Base-by-base conservation (phyloP, 2,113 vertebrate species). In the Urocynchramus pylzowi region DNA sequence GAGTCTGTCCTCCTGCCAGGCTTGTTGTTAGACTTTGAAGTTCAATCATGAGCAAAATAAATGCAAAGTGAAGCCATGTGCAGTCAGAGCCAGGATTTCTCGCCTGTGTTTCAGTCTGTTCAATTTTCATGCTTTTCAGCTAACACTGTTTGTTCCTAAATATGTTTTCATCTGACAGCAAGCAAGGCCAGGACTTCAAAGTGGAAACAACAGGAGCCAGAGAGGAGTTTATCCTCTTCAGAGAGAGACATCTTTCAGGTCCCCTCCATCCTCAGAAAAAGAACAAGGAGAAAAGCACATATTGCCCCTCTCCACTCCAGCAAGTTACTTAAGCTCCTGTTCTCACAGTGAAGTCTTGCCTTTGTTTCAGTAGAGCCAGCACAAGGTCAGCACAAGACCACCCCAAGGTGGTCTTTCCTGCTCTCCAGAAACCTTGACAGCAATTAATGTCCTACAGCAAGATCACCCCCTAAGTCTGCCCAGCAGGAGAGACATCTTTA, bases 1-100 rank as follows among this genome's bases (percentile, higher is more conserved):
- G 69, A 78, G 30, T 28, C 83, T 84, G 71, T 77, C 44, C 61
- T 92, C 65, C 90, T 91, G 74, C 67, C 71, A 65, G 59, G 53
- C n/a, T 73, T 10, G 3, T 35, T 90, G 78, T 42, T 77, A 69
- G 63, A 33, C 82, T 88, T 73, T 50, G 88, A 83, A 83, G 71
- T 85, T 69, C 89, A 97, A 86, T 88, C 30, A 60, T 19, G 57
- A 92, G 57, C 39, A n/a, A 65, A 94, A 90, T 31, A 57, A 92
- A 93, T 54, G 71, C 54, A 76, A 76, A 1, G 1, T 80, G 93
- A 89, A 75, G 84, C 52, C 22, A 15, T 0, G 3, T 57, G 79
- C 54, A 57, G 45, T n/a, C 6, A 0, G 50, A 90, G 75, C 52
- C 88, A 93, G 56, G 37, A 57, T 73, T 88, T 63, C 85, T 86